A percentile compares a stretch with the other conserved stretches of the same genome.
phyloP scores from a whole-genome alignment of 2,888 invertebrate genomes.

The Drosophila falleni region DNA sequence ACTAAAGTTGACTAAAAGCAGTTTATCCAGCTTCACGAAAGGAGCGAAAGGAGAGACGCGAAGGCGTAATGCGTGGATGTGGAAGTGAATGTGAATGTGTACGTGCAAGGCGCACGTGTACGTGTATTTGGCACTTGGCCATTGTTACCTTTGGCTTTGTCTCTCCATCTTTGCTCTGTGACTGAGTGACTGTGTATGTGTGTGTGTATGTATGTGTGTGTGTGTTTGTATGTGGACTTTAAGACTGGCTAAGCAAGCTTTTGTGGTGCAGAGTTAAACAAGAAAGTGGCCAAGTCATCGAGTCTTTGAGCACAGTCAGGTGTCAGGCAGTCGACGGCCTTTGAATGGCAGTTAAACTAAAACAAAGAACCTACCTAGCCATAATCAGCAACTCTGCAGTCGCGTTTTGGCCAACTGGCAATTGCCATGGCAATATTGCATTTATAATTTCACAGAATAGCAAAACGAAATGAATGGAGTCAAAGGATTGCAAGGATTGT shows the following conservation, averaged over 20 bases:
- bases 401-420: slow-evolving; percentile 64
- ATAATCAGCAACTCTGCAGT: slow-evolving; percentile 64
- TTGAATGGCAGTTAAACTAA: slow-evolving; percentile 52
- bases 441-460: slow-evolving; percentile 51
- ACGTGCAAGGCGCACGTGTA: slow-evolving; percentile 65
- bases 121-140: slow-evolving; percentile 78
- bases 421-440: slow-evolving; percentile 72
- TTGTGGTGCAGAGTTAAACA: slow-evolving; percentile 60
- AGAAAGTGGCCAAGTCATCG: slow-evolving; percentile 49
- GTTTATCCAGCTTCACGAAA: slow-evolving; percentile 68
- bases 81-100: slow-evolving; percentile 4
- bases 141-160: slow-evolving; percentile 75
- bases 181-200: slow-evolving; percentile 41
- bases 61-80: slow-evolving; percentile 9
- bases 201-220: slow-evolving; percentile 24
- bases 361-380: slow-evolving; percentile 48
- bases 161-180: slow-evolving; percentile 65
- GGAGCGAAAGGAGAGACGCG: not conserved
- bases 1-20: slow-evolving; percentile 81
- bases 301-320: slow-evolving; percentile 26
- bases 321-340: slow-evolving; percentile 44
- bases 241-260: slow-evolving; percentile 78
- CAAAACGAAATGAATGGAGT: slow-evolving; percentile 27
- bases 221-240: slow-evolving; percentile 49
- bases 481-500: slow-evolving; percentile 46